Evolutionary conservation across 2,888 invertebrate species (phyloP).

Genomic region (Galeopsomyia nigrocyanea): DNA sequence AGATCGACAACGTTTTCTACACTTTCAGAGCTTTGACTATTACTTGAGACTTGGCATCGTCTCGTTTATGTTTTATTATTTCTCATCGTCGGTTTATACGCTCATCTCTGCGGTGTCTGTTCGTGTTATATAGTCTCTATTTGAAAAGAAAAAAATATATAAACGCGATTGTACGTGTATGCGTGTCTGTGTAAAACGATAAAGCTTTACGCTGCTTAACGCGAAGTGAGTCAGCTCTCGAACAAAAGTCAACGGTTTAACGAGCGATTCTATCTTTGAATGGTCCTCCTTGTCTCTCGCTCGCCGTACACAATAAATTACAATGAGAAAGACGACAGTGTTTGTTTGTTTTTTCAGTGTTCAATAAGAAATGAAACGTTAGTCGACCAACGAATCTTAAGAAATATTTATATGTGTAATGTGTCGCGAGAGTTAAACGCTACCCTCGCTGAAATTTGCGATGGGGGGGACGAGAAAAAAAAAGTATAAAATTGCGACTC

Average conservation of each 20-base stretch:
- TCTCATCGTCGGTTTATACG: constrained; percentile 28
- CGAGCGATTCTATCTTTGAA: constrained; percentile 44
- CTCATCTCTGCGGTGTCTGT: constrained; percentile 9
- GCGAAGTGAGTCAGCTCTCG: constrained; percentile 19
- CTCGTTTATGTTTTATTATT: constrained; percentile 27
- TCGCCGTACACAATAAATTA: constrained; percentile 49
- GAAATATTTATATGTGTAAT: constrained; percentile 20
- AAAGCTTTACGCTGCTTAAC: constrained; percentile 39
- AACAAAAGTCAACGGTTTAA: constrained; percentile 47
- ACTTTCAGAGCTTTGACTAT: constrained; percentile 48
- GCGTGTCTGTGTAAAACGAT: constrained; percentile 34
- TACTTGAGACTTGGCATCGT: constrained; percentile 39
- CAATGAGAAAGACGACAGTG: constrained; percentile 42
- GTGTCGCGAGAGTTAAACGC: constrained; percentile 3
- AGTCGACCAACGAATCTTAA: constrained; percentile 36
- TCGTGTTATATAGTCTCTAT: constrained; percentile 37
- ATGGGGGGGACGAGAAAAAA: constrained; percentile 32
- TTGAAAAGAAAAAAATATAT: constrained; percentile 27
- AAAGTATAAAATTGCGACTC: constrained; percentile 47
- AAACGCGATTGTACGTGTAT: constrained; percentile 30
- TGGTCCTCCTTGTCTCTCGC: constrained; percentile 38
- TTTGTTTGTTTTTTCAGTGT: too few species aligned
- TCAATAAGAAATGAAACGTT: constrained; percentile 34
- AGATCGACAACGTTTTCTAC: constrained; percentile 39
- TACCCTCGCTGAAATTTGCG: constrained; percentile 27